Conservation (phyloP, 64 coral and sea anemone species). For the Montipora foliosa region DNA sequence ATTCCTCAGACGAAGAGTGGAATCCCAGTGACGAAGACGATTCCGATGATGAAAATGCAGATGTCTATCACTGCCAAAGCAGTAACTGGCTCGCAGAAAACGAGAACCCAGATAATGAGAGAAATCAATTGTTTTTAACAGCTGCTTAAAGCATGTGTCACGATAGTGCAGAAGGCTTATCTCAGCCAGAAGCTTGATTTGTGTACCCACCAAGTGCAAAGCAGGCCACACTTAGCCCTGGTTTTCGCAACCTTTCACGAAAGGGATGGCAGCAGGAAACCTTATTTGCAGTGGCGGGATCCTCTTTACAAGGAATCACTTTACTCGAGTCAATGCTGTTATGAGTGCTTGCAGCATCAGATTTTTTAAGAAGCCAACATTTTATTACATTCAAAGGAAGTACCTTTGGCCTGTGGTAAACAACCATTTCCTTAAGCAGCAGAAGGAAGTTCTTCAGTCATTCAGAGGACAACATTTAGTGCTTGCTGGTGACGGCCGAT, state of each 20-base stretch:
- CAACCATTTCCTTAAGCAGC: background rate
- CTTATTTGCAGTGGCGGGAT: background rate
- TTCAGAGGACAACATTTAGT: background rate
- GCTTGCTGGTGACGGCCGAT: background rate
- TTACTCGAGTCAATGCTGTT: background rate
- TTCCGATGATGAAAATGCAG: background rate
- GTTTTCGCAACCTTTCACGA: background rate
- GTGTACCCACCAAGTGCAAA: background rate
- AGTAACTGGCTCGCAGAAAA: background rate
- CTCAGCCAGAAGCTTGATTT: background rate
- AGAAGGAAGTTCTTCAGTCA: conserved; percentile 4
- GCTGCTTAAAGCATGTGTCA: background rate
- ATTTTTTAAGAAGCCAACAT: background rate
- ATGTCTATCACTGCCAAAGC: background rate
- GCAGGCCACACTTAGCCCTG: background rate
- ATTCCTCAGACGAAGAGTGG: background rate
- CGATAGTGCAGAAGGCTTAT: background rate
- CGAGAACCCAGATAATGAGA: background rate
- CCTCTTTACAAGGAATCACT: background rate
- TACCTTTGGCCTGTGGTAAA: conserved; percentile 18
- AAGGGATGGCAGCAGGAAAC: background rate
- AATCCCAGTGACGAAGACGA: background rate
- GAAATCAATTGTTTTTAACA: conserved; percentile 17
- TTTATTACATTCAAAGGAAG: conserved; percentile 21
- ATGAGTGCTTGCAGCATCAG: conserved; percentile 14